Evolutionary conservation across 2,888 invertebrate genomes (phyloP).

Genomic region (Nephrotoma appendiculata): DNA sequence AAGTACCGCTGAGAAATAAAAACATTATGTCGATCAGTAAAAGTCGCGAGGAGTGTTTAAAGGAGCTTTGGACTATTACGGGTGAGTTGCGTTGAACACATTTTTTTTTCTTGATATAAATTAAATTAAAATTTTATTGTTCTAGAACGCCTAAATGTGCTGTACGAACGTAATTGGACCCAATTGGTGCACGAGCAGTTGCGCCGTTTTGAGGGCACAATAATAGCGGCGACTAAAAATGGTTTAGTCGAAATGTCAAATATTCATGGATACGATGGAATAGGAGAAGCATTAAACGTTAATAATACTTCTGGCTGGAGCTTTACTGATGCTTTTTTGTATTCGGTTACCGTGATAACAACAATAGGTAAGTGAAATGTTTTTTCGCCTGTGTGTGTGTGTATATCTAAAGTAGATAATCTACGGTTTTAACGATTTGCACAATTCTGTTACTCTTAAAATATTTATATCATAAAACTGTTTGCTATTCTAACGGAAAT

Average conservation of each 20-base stretch:
- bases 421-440: not conserved
- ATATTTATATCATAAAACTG: not conserved
- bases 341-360: conserved; percentile 75
- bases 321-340: conserved; percentile 69
- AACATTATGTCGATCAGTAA: conserved; percentile 46
- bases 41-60: conserved; percentile 51
- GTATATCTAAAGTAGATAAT: not conserved
- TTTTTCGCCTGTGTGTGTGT: not conserved
- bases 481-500: not conserved
- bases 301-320: conserved; percentile 46
- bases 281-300: not conserved
- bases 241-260: conserved; percentile 19
- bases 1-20: conserved; percentile 51
- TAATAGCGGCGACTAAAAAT: conserved; percentile 59
- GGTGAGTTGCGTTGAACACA: conserved; percentile 35
- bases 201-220: conserved; percentile 61
- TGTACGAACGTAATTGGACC: conserved; percentile 76
- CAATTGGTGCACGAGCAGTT: conserved; percentile 61
- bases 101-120: not conserved
- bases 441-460: not conserved
- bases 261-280: conserved; percentile 19
- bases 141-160: conserved; percentile 62
- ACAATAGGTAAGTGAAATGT: conserved; percentile 57
- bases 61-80: conserved; percentile 66
- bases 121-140: conserved; percentile 13